Evolutionary conservation across 2,888 invertebrate species (phyloP).

Genomic region (Leptopilina myrica): DNA sequence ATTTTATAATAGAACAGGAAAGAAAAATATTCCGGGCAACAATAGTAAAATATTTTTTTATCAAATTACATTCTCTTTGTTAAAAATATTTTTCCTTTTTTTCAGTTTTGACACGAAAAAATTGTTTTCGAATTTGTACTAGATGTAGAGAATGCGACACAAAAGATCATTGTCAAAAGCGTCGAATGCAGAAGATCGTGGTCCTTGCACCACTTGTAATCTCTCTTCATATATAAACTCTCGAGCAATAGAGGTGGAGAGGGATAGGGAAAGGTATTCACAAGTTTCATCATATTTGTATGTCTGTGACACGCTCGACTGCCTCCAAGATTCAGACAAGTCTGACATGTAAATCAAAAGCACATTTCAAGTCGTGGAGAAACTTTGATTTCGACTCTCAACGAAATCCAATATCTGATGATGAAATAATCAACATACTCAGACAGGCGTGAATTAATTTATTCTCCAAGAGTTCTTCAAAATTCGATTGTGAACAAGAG

Average conservation of each 20-base stretch:
- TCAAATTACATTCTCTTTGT: too few species aligned
- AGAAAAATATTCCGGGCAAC: too few species aligned
- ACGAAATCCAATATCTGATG: constrained; percentile 43
- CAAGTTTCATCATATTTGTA: constrained; percentile 15
- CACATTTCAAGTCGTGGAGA: constrained; percentile 16
- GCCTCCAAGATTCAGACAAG: constrained; percentile 36
- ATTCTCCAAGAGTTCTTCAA: neutral
- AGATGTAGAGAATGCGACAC: constrained; percentile 1
- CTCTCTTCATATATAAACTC: constrained; percentile 7
- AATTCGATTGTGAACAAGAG: too few species aligned
- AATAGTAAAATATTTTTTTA: too few species aligned
- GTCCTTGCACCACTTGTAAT: constrained; percentile 15
- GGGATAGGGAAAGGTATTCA: constrained; percentile 5
- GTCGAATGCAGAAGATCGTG: constrained; percentile 14
- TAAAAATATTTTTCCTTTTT: neutral
- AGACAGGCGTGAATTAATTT: constrained; percentile 10
- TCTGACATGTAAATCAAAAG: constrained; percentile 47
- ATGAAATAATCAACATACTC: constrained; percentile 21
- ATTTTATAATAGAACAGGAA: too few species aligned
- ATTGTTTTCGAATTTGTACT: neutral
- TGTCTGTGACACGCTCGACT: neutral
- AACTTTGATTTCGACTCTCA: constrained; percentile 25
- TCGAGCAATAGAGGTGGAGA: neutral
- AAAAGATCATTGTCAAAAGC: constrained; percentile 22
- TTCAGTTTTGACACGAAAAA: too few species aligned